phyloP scores from a whole-genome alignment of 1,140 invertebrate genomes.

The Drosophila kurseongensis region DNA sequence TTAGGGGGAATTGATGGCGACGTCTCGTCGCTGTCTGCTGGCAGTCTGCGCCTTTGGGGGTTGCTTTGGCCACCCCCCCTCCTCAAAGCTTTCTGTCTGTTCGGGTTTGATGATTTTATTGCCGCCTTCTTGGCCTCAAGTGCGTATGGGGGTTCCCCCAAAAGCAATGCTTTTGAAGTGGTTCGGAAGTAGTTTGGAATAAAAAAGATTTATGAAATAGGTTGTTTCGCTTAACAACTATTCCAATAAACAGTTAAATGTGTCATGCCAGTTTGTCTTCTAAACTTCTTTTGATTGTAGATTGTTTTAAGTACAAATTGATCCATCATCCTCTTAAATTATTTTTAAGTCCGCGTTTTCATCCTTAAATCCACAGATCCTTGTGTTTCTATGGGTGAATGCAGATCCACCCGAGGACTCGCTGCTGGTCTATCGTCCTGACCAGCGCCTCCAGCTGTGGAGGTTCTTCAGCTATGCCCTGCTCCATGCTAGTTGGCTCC shows the following conservation, averaged over 20 bases:
- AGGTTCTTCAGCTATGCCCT: conserved; percentile 97
- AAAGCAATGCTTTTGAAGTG: background rate
- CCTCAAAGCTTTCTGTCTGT: conserved; percentile 29
- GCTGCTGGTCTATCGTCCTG: conserved; percentile 96
- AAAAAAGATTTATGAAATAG: background rate
- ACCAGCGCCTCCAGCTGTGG: conserved; percentile 96
- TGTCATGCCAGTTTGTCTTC: background rate
- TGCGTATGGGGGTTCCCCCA: conserved; percentile 1
- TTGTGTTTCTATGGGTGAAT: conserved; percentile 95
- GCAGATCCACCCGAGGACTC: conserved; percentile 92
- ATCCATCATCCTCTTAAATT: too few species aligned
- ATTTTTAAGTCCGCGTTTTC: too few species aligned
- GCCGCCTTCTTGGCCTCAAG: conserved; percentile 4
- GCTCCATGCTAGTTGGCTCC: conserved; percentile 97
- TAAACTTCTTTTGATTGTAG: background rate
- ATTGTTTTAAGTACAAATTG: too few species aligned
- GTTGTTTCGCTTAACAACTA: background rate
- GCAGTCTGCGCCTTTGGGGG: conserved; percentile 65
- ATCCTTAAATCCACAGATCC: conserved; percentile 88
- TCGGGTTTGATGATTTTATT: conserved; percentile 75
- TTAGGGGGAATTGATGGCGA: conserved; percentile 46
- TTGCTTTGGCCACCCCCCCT: conserved; percentile 35
- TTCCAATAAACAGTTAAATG: background rate
- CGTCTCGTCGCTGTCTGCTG: conserved; percentile 79
- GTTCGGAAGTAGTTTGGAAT: conserved; percentile 8